These are phyloP conservation scores for Leptinotarsa tumamoca DNA, from an alignment of 2,888 invertebrate genomes.

Conservation along the genomic window DNA sequence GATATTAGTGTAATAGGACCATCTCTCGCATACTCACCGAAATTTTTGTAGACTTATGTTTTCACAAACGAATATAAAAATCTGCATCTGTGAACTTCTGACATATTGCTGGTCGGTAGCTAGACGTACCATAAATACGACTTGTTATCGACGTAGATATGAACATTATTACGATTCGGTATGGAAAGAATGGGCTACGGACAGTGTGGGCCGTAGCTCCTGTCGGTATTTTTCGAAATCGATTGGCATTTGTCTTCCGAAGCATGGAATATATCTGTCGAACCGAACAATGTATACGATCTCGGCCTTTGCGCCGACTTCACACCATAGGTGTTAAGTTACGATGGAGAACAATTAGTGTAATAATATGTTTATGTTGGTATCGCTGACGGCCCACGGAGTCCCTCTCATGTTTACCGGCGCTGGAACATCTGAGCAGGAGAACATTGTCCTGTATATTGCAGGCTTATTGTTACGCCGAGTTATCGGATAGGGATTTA, in stretches of 20 bases:
- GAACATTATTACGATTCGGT: constrained; percentile 21
- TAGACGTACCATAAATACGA: constrained; percentile 5
- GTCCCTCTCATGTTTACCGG: constrained; percentile 41
- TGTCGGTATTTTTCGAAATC: constrained; percentile 55
- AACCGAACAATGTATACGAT: constrained; percentile 60
- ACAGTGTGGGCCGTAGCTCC: constrained; percentile 25
- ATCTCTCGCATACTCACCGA: too few species aligned
- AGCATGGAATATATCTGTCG: constrained; percentile 63
- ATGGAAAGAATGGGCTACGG: constrained; percentile 9
- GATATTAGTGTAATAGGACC: too few species aligned
- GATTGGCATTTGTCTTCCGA: constrained; percentile 61
- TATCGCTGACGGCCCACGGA: constrained; percentile 45
- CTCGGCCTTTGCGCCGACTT: constrained; percentile 56
- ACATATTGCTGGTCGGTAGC: constrained; percentile 4
- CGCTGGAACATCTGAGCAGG: constrained; percentile 34
- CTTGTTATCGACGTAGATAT: constrained; percentile 15
- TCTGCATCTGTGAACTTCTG: not conserved
- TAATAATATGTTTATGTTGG: constrained; percentile 62
- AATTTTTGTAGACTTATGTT: too few species aligned
- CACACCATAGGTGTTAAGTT: constrained; percentile 64
- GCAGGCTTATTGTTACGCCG: constrained; percentile 34
- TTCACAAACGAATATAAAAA: not conserved
- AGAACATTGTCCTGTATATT: constrained; percentile 34
- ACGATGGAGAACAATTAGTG: constrained; percentile 63
- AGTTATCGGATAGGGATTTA: constrained; percentile 38